Percentiles rank a stretch among this genome's conserved stretches.
phyloP scores from a whole-genome alignment of 2,888 invertebrate species.

The Ernsta delagoae region DNA sequence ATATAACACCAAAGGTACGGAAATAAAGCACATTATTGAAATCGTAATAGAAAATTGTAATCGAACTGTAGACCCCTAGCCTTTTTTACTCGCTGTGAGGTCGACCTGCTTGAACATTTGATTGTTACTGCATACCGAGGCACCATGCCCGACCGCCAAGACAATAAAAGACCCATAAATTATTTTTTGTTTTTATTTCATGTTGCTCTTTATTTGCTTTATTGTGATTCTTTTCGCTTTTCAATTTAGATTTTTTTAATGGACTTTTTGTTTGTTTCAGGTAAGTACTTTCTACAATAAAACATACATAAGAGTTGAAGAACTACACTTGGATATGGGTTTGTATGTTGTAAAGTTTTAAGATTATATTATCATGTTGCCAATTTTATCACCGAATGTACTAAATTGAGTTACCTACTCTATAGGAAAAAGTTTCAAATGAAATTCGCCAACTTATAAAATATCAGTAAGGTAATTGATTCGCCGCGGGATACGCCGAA shows the following conservation, averaged over 20 bases:
- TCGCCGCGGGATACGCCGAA: neutral
- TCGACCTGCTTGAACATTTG: conserved; percentile 66
- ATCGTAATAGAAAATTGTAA: conserved; percentile 44
- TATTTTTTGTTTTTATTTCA: conserved; percentile 45
- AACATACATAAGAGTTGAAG: neutral
- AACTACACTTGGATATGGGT: neutral
- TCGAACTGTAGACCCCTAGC: conserved; percentile 52
- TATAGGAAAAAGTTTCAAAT: neutral
- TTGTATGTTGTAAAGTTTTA: neutral
- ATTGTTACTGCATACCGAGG: conserved; percentile 64
- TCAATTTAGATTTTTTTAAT: conserved; percentile 38
- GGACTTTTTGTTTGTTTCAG: conserved; percentile 61
- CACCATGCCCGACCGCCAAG: conserved; percentile 61
- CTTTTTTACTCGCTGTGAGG: conserved; percentile 57
- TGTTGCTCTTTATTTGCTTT: conserved; percentile 37
- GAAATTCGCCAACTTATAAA: neutral
- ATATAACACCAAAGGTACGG: conserved; percentile 43
- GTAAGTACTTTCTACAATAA: conserved; percentile 57
- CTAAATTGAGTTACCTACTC: neutral
- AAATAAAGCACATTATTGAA: conserved; percentile 44
- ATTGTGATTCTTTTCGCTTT: conserved; percentile 37
- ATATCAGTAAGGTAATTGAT: neutral
- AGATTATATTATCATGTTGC: no score
- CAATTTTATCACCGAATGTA: neutral
- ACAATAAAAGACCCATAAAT: conserved; percentile 61